Conservation (phyloP, 2,888 invertebrate species). For the Metellina segmentata region DNA sequence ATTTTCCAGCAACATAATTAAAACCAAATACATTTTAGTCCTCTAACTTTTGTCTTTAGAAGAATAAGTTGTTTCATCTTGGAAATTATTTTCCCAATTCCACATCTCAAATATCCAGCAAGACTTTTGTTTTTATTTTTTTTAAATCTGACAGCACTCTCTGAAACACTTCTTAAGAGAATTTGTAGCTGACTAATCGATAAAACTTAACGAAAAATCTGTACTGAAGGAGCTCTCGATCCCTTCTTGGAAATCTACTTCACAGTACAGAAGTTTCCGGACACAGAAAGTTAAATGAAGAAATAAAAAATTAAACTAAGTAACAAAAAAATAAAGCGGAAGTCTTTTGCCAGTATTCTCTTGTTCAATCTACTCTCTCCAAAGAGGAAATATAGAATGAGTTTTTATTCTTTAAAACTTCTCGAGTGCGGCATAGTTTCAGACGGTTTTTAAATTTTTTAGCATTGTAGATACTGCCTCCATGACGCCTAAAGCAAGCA, state of each 20-base stretch:
- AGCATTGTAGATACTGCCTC: no score
- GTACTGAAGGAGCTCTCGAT: constrained; percentile 6
- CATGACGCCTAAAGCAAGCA: no score
- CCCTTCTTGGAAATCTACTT: constrained; percentile 8
- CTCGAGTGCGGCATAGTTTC: neutral
- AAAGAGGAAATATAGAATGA: constrained; percentile 11
- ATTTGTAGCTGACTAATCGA: neutral
- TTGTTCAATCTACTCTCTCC: neutral
- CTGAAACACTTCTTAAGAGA: neutral
- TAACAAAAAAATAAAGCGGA: neutral
- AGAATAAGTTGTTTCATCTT: no score
- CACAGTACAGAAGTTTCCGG: constrained; percentile 12
- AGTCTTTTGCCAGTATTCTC: neutral
- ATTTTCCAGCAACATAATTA: no score
- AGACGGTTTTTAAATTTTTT: no score
- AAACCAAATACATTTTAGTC: no score
- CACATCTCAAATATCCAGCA: no score
- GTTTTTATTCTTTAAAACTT: constrained; percentile 22
- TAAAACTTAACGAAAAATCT: constrained; percentile 1
- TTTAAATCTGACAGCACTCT: no score
- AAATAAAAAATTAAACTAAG: constrained; percentile 1
- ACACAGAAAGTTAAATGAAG: constrained; percentile 35
- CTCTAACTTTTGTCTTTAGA: no score
- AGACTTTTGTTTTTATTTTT: no score
- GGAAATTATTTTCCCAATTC: no score